Evolutionary conservation across 2,797 vertebrate species (phyloP).

Genomic region (Coendou prehensilis): DNA sequence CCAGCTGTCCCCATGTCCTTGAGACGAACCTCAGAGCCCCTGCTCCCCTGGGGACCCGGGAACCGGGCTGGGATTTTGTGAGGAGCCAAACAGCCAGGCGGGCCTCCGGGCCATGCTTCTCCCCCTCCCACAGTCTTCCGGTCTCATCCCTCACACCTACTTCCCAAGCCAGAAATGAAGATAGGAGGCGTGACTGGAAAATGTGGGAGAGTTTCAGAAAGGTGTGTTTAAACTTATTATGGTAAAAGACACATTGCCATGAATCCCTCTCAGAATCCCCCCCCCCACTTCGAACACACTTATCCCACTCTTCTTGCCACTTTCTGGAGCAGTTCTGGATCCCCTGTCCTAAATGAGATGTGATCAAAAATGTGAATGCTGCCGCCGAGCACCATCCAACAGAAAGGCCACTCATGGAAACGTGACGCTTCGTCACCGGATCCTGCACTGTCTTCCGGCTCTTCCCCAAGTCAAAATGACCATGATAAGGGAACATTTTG

Average conservation of each 20-base stretch:
- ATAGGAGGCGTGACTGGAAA: background rate
- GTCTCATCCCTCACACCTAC: background rate
- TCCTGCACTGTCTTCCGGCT: background rate
- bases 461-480: background rate
- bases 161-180: background rate
- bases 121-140: too few relatives aligned
- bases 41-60: background rate
- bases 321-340: background rate
- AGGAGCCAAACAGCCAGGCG: background rate
- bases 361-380: background rate
- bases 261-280: background rate
- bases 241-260: background rate
- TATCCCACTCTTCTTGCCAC: background rate
- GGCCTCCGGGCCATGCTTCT: fast-evolving
- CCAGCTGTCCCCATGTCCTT: background rate
- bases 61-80: background rate
- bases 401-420: background rate
- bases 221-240: background rate
- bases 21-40: background rate
- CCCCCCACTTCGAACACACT: background rate
- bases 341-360: background rate
- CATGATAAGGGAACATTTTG: background rate
- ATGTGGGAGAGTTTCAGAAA: background rate
- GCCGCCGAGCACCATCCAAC: background rate
- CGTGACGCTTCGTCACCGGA: background rate